A percentile compares a stretch with the other conserved stretches of the same genome.
Conservation (phyloP, 2,113 vertebrate genomes). For the Marcusenius ussheri region DNA sequence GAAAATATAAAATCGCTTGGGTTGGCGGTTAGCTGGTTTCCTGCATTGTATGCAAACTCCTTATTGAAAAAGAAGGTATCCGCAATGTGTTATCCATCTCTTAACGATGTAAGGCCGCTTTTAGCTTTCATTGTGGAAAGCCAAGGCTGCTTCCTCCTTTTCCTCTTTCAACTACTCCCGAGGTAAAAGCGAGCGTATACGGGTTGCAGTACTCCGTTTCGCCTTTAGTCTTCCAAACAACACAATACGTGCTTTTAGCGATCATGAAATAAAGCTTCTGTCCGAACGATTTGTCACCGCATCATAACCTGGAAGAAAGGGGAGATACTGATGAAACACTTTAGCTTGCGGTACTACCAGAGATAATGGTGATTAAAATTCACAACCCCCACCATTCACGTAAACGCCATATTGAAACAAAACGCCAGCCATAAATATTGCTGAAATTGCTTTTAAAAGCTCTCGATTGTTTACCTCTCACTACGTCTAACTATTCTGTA, state of each 20-base stretch:
- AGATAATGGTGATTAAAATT: neutral
- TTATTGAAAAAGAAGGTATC: neutral
- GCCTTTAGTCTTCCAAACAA: neutral
- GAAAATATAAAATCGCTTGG: neutral
- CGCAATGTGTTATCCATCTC: neutral
- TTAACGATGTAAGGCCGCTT: neutral
- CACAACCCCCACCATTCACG: neutral
- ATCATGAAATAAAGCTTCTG: neutral
- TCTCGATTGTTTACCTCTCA: neutral
- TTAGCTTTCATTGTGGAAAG: neutral
- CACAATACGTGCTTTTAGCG: neutral
- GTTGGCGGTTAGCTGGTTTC: neutral
- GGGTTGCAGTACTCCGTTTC: neutral
- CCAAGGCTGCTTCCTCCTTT: neutral
- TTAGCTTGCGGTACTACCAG: neutral
- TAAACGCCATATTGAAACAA: constrained; percentile 5
- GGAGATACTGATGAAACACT: neutral
- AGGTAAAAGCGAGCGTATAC: neutral
- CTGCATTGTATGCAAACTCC: neutral
- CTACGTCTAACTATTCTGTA: neutral
- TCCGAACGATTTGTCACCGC: neutral
- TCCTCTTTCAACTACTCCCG: neutral
- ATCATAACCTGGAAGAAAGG: neutral
- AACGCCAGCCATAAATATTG: neutral
- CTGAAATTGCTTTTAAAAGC: neutral